phyloP scores from a whole-genome alignment of 2,888 invertebrate species.

The Apamea crenata region DNA sequence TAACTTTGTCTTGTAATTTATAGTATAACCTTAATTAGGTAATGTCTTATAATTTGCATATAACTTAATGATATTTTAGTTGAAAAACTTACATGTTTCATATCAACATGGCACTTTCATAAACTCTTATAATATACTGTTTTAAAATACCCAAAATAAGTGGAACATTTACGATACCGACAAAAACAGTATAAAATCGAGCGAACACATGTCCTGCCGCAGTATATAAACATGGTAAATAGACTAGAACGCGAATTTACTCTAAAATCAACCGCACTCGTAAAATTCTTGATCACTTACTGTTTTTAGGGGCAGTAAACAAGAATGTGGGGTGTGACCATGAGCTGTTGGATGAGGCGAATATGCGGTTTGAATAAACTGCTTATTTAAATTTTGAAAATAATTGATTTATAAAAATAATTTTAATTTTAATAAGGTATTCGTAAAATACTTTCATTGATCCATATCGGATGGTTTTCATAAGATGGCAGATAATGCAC shows the following conservation, averaged over 20 bases:
- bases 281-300: constrained; percentile 65
- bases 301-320: constrained; percentile 62
- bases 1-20: constrained; percentile 34
- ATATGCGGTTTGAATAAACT: constrained; percentile 21
- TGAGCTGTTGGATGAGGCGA: constrained; percentile 25
- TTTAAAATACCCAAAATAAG: neutral
- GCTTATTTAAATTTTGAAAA: neutral
- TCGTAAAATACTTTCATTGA: neutral
- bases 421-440: neutral
- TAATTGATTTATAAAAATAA: neutral
- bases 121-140: neutral
- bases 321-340: constrained; percentile 44
- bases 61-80: neutral
- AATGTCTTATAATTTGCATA: neutral
- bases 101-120: neutral
- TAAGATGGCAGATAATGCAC: constrained; percentile 9
- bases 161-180: constrained; percentile 32
- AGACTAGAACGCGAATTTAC: constrained; percentile 54
- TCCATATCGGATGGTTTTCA: neutral
- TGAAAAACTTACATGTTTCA: neutral
- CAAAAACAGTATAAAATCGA: constrained; percentile 40
- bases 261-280: constrained; percentile 60
- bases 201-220: constrained; percentile 58
- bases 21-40: constrained; percentile 27
- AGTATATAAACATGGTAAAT: constrained; percentile 55